These are phyloP conservation scores for Pediacus dermestoides DNA, from an alignment of 2,888 invertebrate species.

Conservation along the genomic window DNA sequence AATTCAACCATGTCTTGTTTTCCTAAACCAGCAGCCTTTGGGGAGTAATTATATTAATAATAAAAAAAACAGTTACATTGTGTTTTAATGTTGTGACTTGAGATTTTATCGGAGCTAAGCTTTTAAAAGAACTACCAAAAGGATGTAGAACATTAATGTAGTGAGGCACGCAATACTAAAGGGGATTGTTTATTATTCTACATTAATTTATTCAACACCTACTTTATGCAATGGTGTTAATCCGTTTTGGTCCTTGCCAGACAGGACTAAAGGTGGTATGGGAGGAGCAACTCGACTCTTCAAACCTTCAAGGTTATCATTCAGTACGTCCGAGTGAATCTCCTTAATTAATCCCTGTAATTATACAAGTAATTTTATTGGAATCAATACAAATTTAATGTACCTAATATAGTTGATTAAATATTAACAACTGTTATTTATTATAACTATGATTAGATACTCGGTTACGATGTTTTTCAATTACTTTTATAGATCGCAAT, in stretches of 20 bases:
- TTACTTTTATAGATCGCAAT: no score
- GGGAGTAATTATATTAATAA: constrained; percentile 11
- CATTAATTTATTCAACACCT: constrained; percentile 22
- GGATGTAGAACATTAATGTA: not conserved
- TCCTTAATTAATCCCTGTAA: constrained; percentile 76
- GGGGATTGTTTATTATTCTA: not conserved
- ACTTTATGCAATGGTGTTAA: constrained; percentile 86
- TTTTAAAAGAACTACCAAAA: no score
- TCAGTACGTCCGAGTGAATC: constrained; percentile 72
- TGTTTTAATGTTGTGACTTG: no score
- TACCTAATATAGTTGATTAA: no score
- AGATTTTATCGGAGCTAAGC: not conserved
- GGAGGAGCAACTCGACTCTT: constrained; percentile 31
- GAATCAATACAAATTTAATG: no score
- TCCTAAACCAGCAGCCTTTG: constrained; percentile 78
- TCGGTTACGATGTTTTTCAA: no score
- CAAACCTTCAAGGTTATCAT: constrained; percentile 66
- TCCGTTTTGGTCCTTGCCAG: constrained; percentile 66
- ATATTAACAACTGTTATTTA: no score
- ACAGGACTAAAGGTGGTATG: constrained; percentile 31
- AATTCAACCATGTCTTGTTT: constrained; percentile 71
- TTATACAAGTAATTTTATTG: no score
- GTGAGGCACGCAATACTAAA: not conserved
- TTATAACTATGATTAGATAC: no score
- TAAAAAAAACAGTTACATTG: constrained; percentile 2